Base-by-base conservation (phyloP, 2,113 vertebrate species). In the Felis catus region DNA sequence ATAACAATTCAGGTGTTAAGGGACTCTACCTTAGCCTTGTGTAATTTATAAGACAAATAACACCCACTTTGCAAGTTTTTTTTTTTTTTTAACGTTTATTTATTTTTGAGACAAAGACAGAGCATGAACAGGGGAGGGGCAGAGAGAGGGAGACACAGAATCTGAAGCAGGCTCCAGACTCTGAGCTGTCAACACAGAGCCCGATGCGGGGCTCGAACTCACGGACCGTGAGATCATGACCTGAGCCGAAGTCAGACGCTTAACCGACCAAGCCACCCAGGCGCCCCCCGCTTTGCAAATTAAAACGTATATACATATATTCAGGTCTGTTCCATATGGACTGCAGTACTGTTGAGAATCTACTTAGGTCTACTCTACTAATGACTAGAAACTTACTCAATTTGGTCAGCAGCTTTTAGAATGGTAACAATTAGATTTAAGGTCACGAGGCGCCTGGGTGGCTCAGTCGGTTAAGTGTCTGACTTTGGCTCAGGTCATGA, bases 351-450 rank as follows among this genome's bases (percentile, higher is more conserved):
- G 33, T 7, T 18, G 25, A 86, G 27, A 74, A 11, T 4, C 27
- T 86, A 76, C 25, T 92, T 41, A 94, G 15, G 86, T 76, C 63
- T 87, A n/a, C 7, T 68, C 61, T 86, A 95, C 73, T 61, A 86
- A 33, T 9, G 27, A 78, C 80, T 68, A 58, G 51, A 68, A 71
- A 91, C 16, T 70, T 19, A 83, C 0, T 61, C 21, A 51, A 31
- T 73, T 45, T 82, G 81, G 39, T 89, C 51, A 89, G 39, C 51
- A 80, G 66, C 78, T 91, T 68, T 95, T 39, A 95, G 76, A 76
- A 85, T 65, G 15, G 10, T 39, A 88, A 94, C 16, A 25, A 39
- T 36, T 58, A 96, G 41, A 68, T 36, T 71, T 86, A 66, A 65
- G 36, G 76, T 53, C 78, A 45, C 0, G 8, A 7, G 45, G 45